Conservation (phyloP, 2,888 invertebrate species). For the Dione vanillae region DNA sequence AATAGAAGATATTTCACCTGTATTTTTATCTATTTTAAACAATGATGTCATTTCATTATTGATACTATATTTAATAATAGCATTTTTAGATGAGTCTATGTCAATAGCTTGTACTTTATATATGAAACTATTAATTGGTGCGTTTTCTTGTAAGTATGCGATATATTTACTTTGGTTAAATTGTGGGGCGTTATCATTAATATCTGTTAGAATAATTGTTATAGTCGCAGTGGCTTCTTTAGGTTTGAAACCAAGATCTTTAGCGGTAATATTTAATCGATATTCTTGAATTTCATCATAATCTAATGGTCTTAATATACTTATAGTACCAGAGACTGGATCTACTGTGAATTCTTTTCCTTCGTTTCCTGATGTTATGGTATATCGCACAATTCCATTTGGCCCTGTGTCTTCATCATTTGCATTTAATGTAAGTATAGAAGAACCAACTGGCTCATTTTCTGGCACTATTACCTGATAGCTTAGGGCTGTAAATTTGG, state of each 20-base stretch:
- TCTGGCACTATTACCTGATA: slow-evolving; percentile 96
- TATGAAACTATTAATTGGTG: slow-evolving; percentile 89
- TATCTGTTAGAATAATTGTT: slow-evolving; percentile 94
- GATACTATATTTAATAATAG: slow-evolving; percentile 92
- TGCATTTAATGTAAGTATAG: slow-evolving; percentile 93
- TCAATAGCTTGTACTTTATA: slow-evolving; percentile 91
- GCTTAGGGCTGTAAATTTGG: slow-evolving; percentile 92
- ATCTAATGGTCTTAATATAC: slow-evolving; percentile 91
- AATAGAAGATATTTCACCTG: slow-evolving; percentile 90
- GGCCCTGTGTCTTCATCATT: slow-evolving; percentile 94
- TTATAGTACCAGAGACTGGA: slow-evolving; percentile 90
- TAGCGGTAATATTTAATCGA: slow-evolving; percentile 93
- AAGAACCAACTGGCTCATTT: slow-evolving; percentile 93
- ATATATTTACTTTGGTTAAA: slow-evolving; percentile 92
- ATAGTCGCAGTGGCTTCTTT: slow-evolving; percentile 91
- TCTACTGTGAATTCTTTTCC: slow-evolving; percentile 92
- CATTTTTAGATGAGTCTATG: slow-evolving; percentile 94
- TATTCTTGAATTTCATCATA: slow-evolving; percentile 94
- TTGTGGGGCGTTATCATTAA: slow-evolving; percentile 95
- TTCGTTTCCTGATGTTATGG: slow-evolving; percentile 93
- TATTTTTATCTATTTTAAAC: slow-evolving; percentile 90
- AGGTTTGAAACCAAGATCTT: slow-evolving; percentile 93
- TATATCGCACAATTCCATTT: slow-evolving; percentile 94
- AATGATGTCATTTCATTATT: slow-evolving; percentile 89
- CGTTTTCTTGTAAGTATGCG: slow-evolving; percentile 93